A percentile compares a stretch with the other conserved stretches of the same genome.
Conservation (phyloP, 2,113 vertebrate genomes). For the Forbesichthys agassizii region DNA sequence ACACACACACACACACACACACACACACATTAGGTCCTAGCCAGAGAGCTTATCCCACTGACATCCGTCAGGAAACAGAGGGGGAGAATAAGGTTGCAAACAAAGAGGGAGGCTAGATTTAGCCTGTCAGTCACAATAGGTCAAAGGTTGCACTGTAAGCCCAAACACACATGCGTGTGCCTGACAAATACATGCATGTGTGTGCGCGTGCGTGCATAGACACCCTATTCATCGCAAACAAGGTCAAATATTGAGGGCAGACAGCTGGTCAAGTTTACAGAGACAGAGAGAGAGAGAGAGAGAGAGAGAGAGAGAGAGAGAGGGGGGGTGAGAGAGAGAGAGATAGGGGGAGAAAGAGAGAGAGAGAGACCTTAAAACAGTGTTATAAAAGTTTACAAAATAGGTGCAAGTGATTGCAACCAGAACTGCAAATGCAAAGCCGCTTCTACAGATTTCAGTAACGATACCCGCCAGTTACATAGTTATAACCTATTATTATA, state of each 20-base stretch:
- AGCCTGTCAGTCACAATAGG: conserved; percentile 64
- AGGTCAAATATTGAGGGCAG: conserved; percentile 71
- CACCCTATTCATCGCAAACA: conserved; percentile 66
- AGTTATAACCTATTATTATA: too few relatives aligned
- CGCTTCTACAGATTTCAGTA: too few relatives aligned
- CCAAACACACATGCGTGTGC: conserved; percentile 22
- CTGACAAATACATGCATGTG: not conserved
- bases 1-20: conserved; percentile 10
- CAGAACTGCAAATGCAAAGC: too few relatives aligned
- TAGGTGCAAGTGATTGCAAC: conserved; percentile 47
- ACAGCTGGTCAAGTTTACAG: conserved; percentile 68
- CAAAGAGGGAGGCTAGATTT: conserved; percentile 59
- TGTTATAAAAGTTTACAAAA: conserved; percentile 66
- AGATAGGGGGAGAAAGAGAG: not conserved
- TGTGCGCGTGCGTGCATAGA: not conserved
- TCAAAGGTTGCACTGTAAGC: conserved; percentile 56
- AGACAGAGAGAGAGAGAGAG: conserved; percentile 59
- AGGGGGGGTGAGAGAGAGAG: not conserved
- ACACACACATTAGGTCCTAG: conserved; percentile 24
- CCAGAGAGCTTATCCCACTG: conserved; percentile 48
- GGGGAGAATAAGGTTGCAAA: conserved; percentile 42
- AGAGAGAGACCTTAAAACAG: conserved; percentile 47
- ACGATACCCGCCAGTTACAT: too few relatives aligned
- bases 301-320: conserved; percentile 4
- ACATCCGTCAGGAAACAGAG: conserved; percentile 72